These are phyloP conservation scores for Rutilus rutilus DNA, from an alignment of 2,113 vertebrate species.

Conservation along the genomic window DNA sequence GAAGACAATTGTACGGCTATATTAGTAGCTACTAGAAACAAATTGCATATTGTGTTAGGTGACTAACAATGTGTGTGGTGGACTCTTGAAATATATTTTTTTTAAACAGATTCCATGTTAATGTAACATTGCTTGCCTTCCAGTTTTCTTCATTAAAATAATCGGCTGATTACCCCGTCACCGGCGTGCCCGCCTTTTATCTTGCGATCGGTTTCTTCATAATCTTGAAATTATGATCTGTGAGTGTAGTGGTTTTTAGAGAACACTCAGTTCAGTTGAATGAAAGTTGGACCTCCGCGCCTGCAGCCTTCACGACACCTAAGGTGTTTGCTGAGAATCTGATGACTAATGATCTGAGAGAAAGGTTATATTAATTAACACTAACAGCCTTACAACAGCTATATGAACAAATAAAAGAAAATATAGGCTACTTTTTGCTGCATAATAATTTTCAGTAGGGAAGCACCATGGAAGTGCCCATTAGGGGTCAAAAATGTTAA, in stretches of 20 bases:
- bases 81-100: no score
- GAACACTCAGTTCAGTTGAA: neutral
- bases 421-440: neutral
- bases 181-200: neutral
- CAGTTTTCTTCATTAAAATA: neutral
- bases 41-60: neutral
- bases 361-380: neutral
- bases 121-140: no score
- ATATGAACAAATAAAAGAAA: neutral
- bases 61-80: no score
- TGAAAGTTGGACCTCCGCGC: neutral
- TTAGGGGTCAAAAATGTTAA: neutral
- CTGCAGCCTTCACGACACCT: neutral
- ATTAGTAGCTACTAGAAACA: neutral
- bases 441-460: neutral
- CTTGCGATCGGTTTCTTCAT: neutral
- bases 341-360: neutral
- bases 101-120: neutral
- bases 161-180: neutral
- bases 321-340: neutral
- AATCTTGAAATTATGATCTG: neutral
- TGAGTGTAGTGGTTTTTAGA: neutral
- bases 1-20: neutral
- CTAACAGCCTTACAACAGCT: neutral
- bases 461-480: neutral